These are phyloP conservation scores for Diachasmimorpha longicaudata DNA, from an alignment of 1,140 invertebrate species.

Conservation along the genomic window DNA sequence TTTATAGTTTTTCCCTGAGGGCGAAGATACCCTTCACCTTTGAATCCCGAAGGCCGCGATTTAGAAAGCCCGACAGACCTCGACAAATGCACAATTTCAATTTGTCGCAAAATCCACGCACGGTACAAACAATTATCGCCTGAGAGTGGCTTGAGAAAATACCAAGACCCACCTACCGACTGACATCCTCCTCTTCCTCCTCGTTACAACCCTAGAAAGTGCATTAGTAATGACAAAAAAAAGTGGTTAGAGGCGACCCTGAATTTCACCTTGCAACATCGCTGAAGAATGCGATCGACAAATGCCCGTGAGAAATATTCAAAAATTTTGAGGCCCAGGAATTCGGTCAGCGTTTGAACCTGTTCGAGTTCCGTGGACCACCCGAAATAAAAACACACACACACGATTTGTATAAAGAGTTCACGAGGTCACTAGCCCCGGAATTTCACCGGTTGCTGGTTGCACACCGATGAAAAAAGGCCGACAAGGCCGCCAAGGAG, in stretches of 20 bases:
- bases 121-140: not conserved
- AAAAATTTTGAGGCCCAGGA: not conserved
- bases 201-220: not conserved
- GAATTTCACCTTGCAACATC: not conserved
- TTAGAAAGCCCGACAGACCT: not conserved
- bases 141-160: not conserved
- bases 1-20: no score
- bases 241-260: not conserved
- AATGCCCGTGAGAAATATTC: not conserved
- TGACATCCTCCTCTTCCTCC: not conserved
- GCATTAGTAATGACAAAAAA: not conserved
- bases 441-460: constrained; percentile 38
- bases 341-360: not conserved
- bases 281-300: not conserved
- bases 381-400: not conserved
- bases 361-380: not conserved
- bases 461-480: constrained; percentile 18
- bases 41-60: not conserved
- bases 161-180: not conserved
- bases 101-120: not conserved
- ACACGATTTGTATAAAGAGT: constrained; percentile 35
- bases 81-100: not conserved
- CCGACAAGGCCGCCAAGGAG: constrained; percentile 31
- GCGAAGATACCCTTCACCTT: not conserved
- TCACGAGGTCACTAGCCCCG: constrained; percentile 36